Evolutionary conservation across 1,140 invertebrate species (phyloP).

Genomic region (Zaprionus camerounensis): DNA sequence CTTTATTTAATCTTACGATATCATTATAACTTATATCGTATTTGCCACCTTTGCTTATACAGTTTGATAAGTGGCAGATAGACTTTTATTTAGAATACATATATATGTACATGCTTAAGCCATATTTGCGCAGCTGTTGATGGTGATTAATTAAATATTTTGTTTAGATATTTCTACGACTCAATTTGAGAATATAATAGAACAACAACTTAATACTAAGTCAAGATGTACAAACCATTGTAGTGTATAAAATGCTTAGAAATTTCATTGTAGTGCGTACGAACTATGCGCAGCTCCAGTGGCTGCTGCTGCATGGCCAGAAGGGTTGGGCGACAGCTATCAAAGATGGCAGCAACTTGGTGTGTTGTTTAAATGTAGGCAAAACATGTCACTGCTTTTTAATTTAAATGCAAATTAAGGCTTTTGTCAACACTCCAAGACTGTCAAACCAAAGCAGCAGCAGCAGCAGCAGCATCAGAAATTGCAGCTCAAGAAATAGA

Average conservation of each 20-base stretch:
- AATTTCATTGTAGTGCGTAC: constrained; percentile 46
- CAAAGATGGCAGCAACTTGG: constrained; percentile 15
- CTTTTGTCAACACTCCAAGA: constrained; percentile 79
- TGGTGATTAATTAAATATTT: not conserved
- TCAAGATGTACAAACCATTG: not conserved
- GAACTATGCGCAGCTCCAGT: constrained; percentile 53
- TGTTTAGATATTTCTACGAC: not conserved
- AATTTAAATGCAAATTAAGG: constrained; percentile 84
- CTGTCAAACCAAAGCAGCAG: constrained; percentile 49
- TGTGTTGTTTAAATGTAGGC: constrained; percentile 78
- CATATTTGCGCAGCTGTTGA: not conserved
- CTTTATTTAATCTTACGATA: too few species aligned
- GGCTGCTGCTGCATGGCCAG: constrained; percentile 34
- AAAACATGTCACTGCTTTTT: constrained; percentile 82
- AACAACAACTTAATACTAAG: not conserved
- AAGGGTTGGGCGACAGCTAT: not conserved
- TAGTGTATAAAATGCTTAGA: constrained; percentile 27
- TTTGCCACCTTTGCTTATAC: not conserved
- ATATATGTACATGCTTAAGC: too few species aligned
- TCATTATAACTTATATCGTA: too few species aligned
- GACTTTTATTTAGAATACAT: not conserved
- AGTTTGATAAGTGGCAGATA: not conserved
- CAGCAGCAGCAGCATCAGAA: constrained; percentile 13
- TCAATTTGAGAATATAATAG: too few species aligned
- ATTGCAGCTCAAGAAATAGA: constrained; percentile 11